Percentiles rank a stretch among this genome's conserved stretches.
These are phyloP conservation scores for Oryzias woworae DNA, from an alignment of 2,113 vertebrate genomes.

Conservation along the genomic window DNA sequence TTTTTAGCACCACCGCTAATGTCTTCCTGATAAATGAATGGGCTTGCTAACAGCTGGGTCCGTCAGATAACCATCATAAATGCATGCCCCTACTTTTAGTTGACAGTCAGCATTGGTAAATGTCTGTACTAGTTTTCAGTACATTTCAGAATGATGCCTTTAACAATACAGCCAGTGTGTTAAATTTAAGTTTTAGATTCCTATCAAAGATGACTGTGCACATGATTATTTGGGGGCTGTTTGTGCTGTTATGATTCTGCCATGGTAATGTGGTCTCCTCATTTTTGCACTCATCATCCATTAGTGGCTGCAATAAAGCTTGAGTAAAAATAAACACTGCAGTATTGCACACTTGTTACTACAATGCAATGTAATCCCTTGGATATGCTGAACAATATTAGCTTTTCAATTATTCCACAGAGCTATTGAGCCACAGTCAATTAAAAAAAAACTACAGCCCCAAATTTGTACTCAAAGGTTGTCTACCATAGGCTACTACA, in stretches of 20 bases:
- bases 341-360: constrained; percentile 72
- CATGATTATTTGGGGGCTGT: constrained; percentile 41
- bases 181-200: constrained; percentile 38
- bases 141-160: constrained; percentile 37
- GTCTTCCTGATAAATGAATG: constrained; percentile 55
- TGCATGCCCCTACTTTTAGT: constrained; percentile 43
- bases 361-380: constrained; percentile 75
- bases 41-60: constrained; percentile 50
- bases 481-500: constrained; percentile 46
- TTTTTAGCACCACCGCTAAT: constrained; percentile 37
- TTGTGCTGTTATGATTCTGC: constrained; percentile 52
- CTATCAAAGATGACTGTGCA: constrained; percentile 49
- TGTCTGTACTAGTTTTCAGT: constrained; percentile 36
- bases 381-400: constrained; percentile 78
- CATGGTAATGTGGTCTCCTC: constrained; percentile 47
- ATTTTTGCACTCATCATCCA: constrained; percentile 70
- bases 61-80: constrained; percentile 46
- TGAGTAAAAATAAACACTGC: constrained; percentile 73
- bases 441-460: constrained; percentile 62
- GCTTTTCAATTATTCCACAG: constrained; percentile 78
- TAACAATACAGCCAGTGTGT: constrained; percentile 23
- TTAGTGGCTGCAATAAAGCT: constrained; percentile 72
- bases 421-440: constrained; percentile 70
- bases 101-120: constrained; percentile 17
- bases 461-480: constrained; percentile 34